Conservation (phyloP, 2,797 vertebrate species). For the Sitta carolinensis region DNA sequence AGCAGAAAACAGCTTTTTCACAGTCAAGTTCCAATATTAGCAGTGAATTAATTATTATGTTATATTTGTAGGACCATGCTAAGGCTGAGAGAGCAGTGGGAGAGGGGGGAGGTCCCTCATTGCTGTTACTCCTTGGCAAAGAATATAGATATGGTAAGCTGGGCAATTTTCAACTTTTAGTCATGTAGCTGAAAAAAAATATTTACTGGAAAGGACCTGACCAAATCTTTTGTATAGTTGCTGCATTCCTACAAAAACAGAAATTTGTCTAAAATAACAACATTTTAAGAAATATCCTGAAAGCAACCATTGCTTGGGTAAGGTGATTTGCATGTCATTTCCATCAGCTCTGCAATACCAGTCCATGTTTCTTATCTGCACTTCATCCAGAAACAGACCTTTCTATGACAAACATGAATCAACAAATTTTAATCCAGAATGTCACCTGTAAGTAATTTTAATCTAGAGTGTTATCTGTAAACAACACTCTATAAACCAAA, state of each 20-base stretch:
- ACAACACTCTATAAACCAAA: background rate
- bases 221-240: background rate
- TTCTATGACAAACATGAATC: background rate
- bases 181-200: background rate
- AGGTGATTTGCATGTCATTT: background rate
- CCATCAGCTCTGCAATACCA: background rate
- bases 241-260: background rate
- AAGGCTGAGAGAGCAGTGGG: background rate
- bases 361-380: background rate
- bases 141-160: background rate
- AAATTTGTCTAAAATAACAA: background rate
- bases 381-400: background rate
- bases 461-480: background rate
- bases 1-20: slow-evolving; percentile 42
- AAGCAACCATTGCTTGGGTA: background rate
- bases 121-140: background rate
- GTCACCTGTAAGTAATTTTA: background rate
- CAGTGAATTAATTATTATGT: background rate
- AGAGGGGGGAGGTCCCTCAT: rapidly evolving
- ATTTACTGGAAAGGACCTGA: background rate
- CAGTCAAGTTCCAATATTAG: slow-evolving; percentile 6
- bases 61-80: background rate
- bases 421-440: background rate
- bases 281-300: background rate
- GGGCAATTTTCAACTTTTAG: slow-evolving; percentile 1